Evolutionary conservation across 2,113 vertebrate species (phyloP), one percentile per base, ranked within the genome.

Genomic region (Tricholaema leucomelas): DNA sequence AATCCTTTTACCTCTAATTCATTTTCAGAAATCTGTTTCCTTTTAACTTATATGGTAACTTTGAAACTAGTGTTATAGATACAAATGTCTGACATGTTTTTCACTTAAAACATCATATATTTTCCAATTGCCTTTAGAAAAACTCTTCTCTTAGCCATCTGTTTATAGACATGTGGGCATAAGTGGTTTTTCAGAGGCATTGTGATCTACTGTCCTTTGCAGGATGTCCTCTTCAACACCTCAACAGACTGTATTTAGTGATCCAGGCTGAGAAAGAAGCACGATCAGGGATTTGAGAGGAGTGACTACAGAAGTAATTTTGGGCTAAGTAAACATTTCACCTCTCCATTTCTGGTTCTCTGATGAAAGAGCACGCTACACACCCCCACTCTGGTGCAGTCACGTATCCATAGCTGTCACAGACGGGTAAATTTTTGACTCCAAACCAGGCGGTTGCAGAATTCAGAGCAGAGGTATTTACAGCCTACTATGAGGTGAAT

Each of bases 1-100:
- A 96, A 94, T 95, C 23, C 48, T 78, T 85, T 93, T 91, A 91
- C 87, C 75, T 80, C 31, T 92, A 92, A 90, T 95, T 91, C 2
- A 50, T 93, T 95, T 95, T 30, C 48, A 95, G 92, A 95, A 59
- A 89, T 88, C 92, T 93, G 10, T 59, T 94, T 88, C 54, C 50
- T 80, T 73, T 95, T 75, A 83, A 64, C 40, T 90, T 15, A 76
- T 28, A 76, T 61, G 44, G 42, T 75, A 81, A 33, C 9, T 46
- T 72, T 90, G 85, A 93, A 94, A 70, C 67, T 59, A 82, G 59
- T 61, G 76, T 42, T 44, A 20, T 25, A 76, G 54, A 81, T 7
- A 33, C 7, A 75, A 36, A 35, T 4, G 5, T 65, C 27, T 81
- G 20, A 30, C 12, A 27, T 23, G 23, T 23, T 92, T 84, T 90